Percentiles rank a stretch among this genome's conserved stretches.
Conservation (phyloP, 1,140 invertebrate genomes). For the Pogonomyrmex barbatus region DNA sequence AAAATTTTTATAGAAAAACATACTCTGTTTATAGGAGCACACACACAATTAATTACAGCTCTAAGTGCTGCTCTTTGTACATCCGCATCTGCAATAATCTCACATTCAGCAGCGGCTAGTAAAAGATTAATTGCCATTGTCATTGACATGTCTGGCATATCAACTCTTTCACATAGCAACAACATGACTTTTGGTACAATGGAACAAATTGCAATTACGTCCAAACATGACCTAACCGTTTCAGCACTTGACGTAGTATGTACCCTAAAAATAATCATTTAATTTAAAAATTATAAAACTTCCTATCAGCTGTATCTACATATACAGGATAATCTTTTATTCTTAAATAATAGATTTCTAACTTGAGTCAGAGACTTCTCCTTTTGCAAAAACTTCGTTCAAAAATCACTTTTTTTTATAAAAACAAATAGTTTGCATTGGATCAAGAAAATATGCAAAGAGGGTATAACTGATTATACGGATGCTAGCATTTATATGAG, state of each 20-base stretch:
- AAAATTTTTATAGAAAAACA: constrained; percentile 6
- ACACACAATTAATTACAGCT: constrained; percentile 96
- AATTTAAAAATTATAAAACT: constrained; percentile 50
- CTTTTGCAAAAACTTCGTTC: too few species aligned
- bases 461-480: too few species aligned
- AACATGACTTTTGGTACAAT: constrained; percentile 95
- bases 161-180: constrained; percentile 92
- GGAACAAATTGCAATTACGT: constrained; percentile 95
- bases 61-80: constrained; percentile 96
- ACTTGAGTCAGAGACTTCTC: too few species aligned
- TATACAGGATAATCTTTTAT: too few species aligned
- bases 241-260: constrained; percentile 89
- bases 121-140: constrained; percentile 92
- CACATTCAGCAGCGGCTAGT: constrained; percentile 94
- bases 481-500: too few species aligned
- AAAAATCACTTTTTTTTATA: too few species aligned
- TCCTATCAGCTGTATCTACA: not conserved
- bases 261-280: constrained; percentile 72
- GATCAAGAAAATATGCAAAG: too few species aligned
- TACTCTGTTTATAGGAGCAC: constrained; percentile 94
- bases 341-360: too few species aligned
- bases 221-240: constrained; percentile 95
- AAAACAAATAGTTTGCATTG: too few species aligned
- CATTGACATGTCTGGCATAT: constrained; percentile 91
- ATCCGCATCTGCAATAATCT: constrained; percentile 95